phyloP scores from a whole-genome alignment of 2,888 invertebrate genomes.

The Ornithoptera priamus region DNA sequence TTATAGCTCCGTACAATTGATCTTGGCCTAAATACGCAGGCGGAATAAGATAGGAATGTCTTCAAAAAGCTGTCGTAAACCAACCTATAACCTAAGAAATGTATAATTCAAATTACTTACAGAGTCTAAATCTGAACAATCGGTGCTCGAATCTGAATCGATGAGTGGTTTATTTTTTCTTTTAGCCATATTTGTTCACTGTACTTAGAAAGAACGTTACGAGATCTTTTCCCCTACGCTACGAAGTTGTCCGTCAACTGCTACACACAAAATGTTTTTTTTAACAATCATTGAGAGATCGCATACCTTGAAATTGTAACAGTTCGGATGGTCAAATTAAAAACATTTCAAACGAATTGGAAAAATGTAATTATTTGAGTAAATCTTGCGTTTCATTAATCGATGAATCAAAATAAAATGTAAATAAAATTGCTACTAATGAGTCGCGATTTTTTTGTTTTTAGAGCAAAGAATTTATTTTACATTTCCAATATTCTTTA shows the following conservation, averaged over 20 bases:
- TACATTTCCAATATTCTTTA: too few species aligned
- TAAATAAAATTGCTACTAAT: too few species aligned
- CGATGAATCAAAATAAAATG: too few species aligned
- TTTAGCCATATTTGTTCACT: constrained; percentile 84
- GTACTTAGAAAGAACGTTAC: constrained; percentile 35
- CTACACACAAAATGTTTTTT: constrained; percentile 32
- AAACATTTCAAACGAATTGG: not conserved
- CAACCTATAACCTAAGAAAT: constrained; percentile 55
- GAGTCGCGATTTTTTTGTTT: not conserved
- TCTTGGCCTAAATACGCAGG: constrained; percentile 70
- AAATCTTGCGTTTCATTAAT: not conserved
- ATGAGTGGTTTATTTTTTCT: constrained; percentile 90
- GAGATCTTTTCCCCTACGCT: constrained; percentile 36
- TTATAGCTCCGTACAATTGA: constrained; percentile 58
- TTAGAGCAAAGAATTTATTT: not conserved
- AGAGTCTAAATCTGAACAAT: constrained; percentile 90
- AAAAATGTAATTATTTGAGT: not conserved
- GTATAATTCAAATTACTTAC: constrained; percentile 78
- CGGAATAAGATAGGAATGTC: constrained; percentile 63
- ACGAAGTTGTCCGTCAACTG: constrained; percentile 43
- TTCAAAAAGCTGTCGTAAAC: constrained; percentile 47
- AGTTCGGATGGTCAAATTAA: constrained; percentile 13
- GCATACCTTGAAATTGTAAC: constrained; percentile 15
- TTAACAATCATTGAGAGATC: constrained; percentile 25
- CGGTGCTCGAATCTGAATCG: constrained; percentile 91